Base-by-base conservation (phyloP, 2,797 vertebrate genomes). In the Sebastolobus altivelis region DNA sequence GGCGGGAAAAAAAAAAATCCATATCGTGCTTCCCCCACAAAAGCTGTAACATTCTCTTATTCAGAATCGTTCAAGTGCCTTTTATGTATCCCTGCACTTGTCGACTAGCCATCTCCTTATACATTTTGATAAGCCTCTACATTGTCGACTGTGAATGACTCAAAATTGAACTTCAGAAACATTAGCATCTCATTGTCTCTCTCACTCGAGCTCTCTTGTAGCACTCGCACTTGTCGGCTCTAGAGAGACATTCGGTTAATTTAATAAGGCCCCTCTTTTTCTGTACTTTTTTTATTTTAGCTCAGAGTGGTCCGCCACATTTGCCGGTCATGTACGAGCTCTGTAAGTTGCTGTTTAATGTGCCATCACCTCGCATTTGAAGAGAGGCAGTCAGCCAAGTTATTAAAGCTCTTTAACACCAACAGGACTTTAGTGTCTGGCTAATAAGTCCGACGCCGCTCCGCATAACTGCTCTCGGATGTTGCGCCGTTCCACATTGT, bases 161-260 rank as follows among this genome's bases (percentile, higher is more conserved):
- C 63, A 16, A 27, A 81, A 75, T 69, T 71, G 77, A 87, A 82
- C 85, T 88, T 85, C 33, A 71, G 75, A 80, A 87, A 83, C 84
- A 84, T 92, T 85, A 87, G 81, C 75, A 22, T 79, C 78, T 88
- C 86, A 61, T 84, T 82, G 71, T 90, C 80, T 79, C 66, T 58
- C 68, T 87, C 87, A 75, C 81, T 83, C 52, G 55, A 82, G 82
- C 77, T 72, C 84, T 61, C 61, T 29, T 49, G 62, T 69, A 63
- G 74, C 22, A 62, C 72, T 82, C 46, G 49, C 18, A 77, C 90
- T 74, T 3, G 31, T 61, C 9, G 14, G 63, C 87, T 72, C 71
- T 67, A 40, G 67, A 90, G 82, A 84, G 66, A 75, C 76, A 77
- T 89, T 85, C 63, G 62, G 55, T 58, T 66, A 72, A 88, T 87